Conservation (phyloP, 2,113 vertebrate genomes). For the Bufo bufo region DNA sequence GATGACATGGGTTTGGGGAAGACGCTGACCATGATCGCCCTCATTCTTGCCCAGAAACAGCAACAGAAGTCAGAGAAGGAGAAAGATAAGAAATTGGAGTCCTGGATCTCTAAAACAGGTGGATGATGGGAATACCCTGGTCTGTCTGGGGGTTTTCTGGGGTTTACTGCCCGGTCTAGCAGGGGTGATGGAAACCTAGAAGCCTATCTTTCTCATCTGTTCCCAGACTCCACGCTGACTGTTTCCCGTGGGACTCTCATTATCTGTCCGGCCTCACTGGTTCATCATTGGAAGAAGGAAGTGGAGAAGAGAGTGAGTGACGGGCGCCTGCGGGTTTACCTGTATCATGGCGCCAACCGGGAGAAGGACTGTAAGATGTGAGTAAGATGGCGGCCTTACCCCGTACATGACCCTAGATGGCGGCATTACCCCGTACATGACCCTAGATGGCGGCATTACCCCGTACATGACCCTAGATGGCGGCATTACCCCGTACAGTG, state of each 20-base stretch:
- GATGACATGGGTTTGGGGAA: slow-evolving; percentile 98
- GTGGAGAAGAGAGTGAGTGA: slow-evolving; percentile 78
- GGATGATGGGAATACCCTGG: slow-evolving; percentile 1
- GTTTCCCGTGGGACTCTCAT: slow-evolving; percentile 82
- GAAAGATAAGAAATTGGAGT: slow-evolving; percentile 64
- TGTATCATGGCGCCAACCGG: slow-evolving; percentile 89
- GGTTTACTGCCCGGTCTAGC: background rate
- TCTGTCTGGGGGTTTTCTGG: background rate
- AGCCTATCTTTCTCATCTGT: background rate
- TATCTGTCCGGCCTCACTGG: slow-evolving; percentile 92
- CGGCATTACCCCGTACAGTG: no score
- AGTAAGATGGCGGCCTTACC: slow-evolving; percentile 61
- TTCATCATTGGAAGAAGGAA: slow-evolving; percentile 97
- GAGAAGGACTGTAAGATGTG: slow-evolving; percentile 77
- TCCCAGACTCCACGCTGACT: slow-evolving; percentile 73
- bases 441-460: background rate
- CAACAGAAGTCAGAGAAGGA: slow-evolving; percentile 66
- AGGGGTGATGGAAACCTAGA: background rate
- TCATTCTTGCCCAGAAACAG: slow-evolving; percentile 82
- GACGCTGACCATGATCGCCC: slow-evolving; percentile 91
- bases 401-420: background rate
- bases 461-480: no score
- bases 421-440: background rate
- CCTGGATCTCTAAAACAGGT: slow-evolving; percentile 87
- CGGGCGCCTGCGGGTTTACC: slow-evolving; percentile 76